These are phyloP conservation scores for Oxycera nigricornis DNA, from an alignment of 2,888 invertebrate species.

Conservation along the genomic window DNA sequence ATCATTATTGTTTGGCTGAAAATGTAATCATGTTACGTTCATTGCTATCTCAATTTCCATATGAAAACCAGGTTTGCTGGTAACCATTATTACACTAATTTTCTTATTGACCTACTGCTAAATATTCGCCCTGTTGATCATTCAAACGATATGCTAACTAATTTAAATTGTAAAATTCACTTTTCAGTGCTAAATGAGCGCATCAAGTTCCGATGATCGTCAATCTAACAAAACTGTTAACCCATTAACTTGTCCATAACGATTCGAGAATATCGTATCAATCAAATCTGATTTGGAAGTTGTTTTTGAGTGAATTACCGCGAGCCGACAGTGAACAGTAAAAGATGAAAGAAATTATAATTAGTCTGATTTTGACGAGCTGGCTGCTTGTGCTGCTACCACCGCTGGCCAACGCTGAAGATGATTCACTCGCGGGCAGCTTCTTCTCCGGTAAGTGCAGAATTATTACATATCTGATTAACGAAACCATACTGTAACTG, in stretches of 20 bases:
- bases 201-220: background rate
- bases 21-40: no score
- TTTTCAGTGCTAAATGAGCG: conserved; percentile 11
- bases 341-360: conserved; percentile 49
- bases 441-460: conserved; percentile 76
- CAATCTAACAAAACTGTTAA: background rate
- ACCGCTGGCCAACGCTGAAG: conserved; percentile 59
- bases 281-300: background rate
- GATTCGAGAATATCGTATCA: background rate
- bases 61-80: no score
- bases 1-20: no score
- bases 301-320: background rate
- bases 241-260: background rate
- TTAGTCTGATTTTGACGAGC: conserved; percentile 26
- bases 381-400: background rate
- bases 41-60: no score
- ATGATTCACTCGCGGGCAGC: conserved; percentile 82
- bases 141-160: background rate
- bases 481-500: background rate
- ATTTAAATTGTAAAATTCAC: background rate
- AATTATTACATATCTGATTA: conserved; percentile 14
- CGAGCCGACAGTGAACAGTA: background rate
- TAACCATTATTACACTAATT: no score
- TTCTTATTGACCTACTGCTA: background rate
- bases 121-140: background rate